Conservation (phyloP, 2,888 invertebrate genomes). For the Microdon myrmicae region DNA sequence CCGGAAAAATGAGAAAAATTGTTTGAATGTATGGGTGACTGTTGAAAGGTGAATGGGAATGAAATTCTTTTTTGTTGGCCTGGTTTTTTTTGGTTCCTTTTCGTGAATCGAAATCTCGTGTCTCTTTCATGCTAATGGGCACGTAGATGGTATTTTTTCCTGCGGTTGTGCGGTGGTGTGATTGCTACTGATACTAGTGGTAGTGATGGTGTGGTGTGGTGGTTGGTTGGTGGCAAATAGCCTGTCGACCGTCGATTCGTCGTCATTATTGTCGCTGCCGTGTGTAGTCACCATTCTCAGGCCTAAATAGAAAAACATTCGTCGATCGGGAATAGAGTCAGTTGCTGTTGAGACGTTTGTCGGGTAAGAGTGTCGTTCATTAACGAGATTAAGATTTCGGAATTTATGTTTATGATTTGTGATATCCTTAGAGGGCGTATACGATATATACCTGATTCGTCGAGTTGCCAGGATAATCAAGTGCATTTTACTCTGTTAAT, state of each 20-base stretch:
- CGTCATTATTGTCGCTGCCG: constrained; percentile 46
- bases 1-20: constrained; percentile 40
- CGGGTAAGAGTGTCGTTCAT: constrained; percentile 63
- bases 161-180: constrained; percentile 61
- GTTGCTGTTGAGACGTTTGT: constrained; percentile 67
- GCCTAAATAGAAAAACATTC: constrained; percentile 65
- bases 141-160: constrained; percentile 67
- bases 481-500: too few relatives aligned
- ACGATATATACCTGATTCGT: too few relatives aligned
- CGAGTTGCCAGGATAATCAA: too few relatives aligned
- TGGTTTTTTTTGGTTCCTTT: too few relatives aligned
- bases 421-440: too few relatives aligned
- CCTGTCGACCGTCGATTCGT: constrained; percentile 56
- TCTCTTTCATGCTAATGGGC: too few relatives aligned
- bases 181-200: constrained; percentile 34
- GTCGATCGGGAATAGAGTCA: constrained; percentile 66
- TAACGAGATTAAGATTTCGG: too few relatives aligned
- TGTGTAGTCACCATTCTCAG: constrained; percentile 56
- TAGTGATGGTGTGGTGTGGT: constrained; percentile 53
- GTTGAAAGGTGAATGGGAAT: constrained; percentile 40
- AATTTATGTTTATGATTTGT: too few relatives aligned
- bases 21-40: constrained; percentile 30
- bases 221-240: constrained; percentile 50
- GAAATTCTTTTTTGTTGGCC: too few relatives aligned
- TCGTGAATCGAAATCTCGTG: too few relatives aligned